Evolutionary conservation across 2,113 vertebrate species (phyloP).

Genomic region (Muscicapa adusta): DNA sequence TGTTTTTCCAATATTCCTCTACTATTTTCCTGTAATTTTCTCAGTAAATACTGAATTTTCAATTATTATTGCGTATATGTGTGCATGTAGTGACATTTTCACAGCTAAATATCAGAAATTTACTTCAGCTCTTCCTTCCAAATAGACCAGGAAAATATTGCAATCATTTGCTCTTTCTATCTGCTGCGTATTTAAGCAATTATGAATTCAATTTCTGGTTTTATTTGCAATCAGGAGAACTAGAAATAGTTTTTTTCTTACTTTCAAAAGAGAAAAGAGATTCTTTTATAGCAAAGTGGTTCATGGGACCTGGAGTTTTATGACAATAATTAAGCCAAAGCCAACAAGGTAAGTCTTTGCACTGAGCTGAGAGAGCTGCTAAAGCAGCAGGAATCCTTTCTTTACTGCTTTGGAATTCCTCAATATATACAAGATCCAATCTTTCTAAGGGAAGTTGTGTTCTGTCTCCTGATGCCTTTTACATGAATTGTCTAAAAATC

Average conservation of each 20-base stretch:
- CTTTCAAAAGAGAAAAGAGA: background rate
- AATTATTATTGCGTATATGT: background rate
- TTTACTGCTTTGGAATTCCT: background rate
- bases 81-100: background rate
- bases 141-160: background rate
- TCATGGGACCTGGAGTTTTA: background rate
- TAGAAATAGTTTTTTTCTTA: background rate
- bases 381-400: background rate
- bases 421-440: fast-evolving
- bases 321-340: background rate
- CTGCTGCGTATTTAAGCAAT: background rate
- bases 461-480: background rate
- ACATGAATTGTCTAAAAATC: background rate
- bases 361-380: background rate
- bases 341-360: background rate
- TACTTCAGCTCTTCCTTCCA: background rate
- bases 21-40: background rate
- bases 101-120: background rate
- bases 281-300: background rate
- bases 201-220: background rate
- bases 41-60: background rate
- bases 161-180: background rate
- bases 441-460: background rate
- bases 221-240: background rate
- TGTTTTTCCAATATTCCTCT: background rate